phyloP scores from a whole-genome alignment of 2,797 vertebrate species.

The Ceryle rudis region DNA sequence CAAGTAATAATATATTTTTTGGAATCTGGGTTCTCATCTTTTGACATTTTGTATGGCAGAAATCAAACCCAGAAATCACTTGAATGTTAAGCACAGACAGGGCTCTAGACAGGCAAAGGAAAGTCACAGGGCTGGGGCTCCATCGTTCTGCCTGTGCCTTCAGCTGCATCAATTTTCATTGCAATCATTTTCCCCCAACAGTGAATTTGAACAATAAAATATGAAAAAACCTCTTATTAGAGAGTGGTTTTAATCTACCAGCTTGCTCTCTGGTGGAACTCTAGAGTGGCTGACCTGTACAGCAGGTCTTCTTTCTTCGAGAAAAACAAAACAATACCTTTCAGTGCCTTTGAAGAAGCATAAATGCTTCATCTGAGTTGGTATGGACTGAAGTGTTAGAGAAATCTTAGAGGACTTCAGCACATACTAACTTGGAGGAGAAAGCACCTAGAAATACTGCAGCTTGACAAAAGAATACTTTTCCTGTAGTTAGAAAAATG shows the following conservation, averaged over 20 bases:
- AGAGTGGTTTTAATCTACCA: not conserved
- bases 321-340: not conserved
- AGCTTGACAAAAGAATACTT: slow-evolving; percentile 31
- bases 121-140: not conserved
- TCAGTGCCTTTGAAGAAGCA: not conserved
- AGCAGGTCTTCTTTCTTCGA: not conserved
- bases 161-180: not conserved
- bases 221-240: not conserved
- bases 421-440: not conserved
- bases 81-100: not conserved
- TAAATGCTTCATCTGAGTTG: not conserved
- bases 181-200: not conserved
- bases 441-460: slow-evolving; percentile 39
- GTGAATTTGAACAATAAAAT: not conserved
- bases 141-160: not conserved
- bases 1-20: not conserved
- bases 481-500: slow-evolving; percentile 29
- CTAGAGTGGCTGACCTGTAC: not conserved
- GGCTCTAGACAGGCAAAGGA: not conserved
- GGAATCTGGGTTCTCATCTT: not conserved
- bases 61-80: not conserved
- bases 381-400: not conserved
- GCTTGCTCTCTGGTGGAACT: not conserved
- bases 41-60: not conserved
- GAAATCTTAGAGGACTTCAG: not conserved